These are phyloP conservation scores for Patagioenas fasciata DNA, from an alignment of 2,113 vertebrate genomes.

Conservation along the genomic window DNA sequence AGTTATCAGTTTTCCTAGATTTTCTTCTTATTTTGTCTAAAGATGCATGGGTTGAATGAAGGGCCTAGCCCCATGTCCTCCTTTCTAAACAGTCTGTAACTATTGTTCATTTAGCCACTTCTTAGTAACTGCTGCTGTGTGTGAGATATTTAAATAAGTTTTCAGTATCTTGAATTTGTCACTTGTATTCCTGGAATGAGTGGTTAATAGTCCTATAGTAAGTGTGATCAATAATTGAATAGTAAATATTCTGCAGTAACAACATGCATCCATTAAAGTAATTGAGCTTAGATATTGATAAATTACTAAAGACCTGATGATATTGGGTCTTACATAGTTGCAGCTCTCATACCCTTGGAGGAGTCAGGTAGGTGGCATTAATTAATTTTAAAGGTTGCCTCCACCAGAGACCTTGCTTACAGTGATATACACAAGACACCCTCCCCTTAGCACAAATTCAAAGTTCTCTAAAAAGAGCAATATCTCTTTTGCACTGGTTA, in stretches of 20 bases:
- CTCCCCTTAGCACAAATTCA: background rate
- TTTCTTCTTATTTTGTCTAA: background rate
- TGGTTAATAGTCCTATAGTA: background rate
- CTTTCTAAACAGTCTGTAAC: background rate
- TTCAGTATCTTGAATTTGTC: background rate
- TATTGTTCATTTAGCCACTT: background rate
- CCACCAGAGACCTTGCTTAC: background rate
- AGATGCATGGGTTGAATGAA: background rate
- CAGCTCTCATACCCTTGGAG: background rate
- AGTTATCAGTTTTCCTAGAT: background rate
- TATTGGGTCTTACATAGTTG: background rate
- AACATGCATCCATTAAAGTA: background rate
- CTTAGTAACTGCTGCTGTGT: background rate
- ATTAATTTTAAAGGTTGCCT: background rate
- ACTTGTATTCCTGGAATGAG: background rate
- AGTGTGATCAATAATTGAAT: background rate
- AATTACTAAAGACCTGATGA: background rate
- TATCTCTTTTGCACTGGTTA: background rate
- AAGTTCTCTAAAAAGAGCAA: background rate
- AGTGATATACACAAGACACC: background rate
- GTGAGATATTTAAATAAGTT: background rate
- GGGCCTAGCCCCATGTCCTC: background rate
- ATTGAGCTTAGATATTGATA: background rate
- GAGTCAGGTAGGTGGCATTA: background rate
- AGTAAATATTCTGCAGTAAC: background rate